A percentile compares a stretch with the other conserved stretches of the same genome.
Evolutionary conservation across 2,888 invertebrate genomes (phyloP).

Genomic region (Omphaloscelis lunosa): DNA sequence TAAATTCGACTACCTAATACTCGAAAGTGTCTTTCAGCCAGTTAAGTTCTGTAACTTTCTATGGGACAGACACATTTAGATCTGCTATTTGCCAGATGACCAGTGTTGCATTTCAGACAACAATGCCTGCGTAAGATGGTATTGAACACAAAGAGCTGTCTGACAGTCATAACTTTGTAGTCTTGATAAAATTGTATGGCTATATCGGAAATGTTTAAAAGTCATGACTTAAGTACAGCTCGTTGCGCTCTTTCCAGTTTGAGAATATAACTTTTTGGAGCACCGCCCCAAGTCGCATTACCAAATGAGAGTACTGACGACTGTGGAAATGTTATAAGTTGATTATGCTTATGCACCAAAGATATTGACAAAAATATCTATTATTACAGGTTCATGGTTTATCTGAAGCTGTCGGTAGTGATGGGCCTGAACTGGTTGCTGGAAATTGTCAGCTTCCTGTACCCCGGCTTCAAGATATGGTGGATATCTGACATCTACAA

Average conservation of each 20-base stretch:
- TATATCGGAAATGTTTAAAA: too few species aligned
- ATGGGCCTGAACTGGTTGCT: constrained; percentile 87
- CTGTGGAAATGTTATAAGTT: not conserved
- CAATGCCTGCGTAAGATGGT: not conserved
- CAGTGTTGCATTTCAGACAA: not conserved
- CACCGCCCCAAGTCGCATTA: not conserved
- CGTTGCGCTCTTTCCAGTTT: not conserved
- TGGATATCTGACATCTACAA: constrained; percentile 81
- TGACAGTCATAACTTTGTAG: not conserved
- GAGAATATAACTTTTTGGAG: not conserved
- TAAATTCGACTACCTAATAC: not conserved
- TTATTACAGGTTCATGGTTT: constrained; percentile 81
- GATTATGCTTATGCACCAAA: not conserved
- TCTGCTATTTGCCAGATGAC: not conserved
- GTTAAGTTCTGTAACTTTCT: not conserved
- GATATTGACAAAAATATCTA: not conserved
- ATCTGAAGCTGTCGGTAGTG: constrained; percentile 83
- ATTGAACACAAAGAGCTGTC: not conserved
- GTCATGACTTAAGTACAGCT: not conserved
- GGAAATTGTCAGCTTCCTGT: constrained; percentile 79
- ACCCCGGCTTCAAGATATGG: constrained; percentile 75
- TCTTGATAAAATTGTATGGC: too few species aligned
- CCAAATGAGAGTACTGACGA: not conserved
- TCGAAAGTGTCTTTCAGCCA: not conserved
- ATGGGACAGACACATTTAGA: not conserved